A percentile compares a stretch with the other conserved stretches of the same genome.
phyloP scores from a whole-genome alignment of 2,797 vertebrate genomes.

The Ambastaia sidthimunki region DNA sequence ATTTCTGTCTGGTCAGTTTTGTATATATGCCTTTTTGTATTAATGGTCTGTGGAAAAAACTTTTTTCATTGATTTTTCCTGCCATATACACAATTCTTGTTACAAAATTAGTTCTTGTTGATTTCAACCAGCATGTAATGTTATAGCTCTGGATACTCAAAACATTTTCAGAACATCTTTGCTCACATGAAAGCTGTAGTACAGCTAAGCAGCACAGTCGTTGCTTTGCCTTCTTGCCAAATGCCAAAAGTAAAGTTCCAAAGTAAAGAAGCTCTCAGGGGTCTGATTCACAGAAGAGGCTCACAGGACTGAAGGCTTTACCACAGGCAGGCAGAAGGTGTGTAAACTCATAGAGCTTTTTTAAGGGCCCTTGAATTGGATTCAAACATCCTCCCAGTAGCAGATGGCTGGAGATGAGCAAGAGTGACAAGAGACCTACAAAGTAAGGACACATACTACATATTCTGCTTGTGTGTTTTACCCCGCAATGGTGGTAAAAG shows the following conservation, averaged over 20 bases:
- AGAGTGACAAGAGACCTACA: constrained; percentile 35
- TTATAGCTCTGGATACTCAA: background rate
- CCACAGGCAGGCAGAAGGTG: constrained; percentile 12
- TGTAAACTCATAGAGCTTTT: constrained; percentile 34
- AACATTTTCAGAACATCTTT: background rate
- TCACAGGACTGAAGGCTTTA: constrained; percentile 45
- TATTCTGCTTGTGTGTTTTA: constrained; percentile 21
- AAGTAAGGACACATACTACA: background rate
- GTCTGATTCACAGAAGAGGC: constrained; percentile 20
- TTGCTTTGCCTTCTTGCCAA: background rate
- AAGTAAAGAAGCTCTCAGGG: background rate
- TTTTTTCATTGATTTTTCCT: constrained; percentile 4
- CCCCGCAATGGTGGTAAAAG: no score
- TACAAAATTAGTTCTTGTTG: background rate
- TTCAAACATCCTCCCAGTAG: constrained; percentile 52
- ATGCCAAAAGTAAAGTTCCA: constrained; percentile 23
- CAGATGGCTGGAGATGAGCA: constrained; percentile 57
- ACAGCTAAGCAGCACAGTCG: background rate
- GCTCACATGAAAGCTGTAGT: background rate
- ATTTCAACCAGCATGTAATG: constrained; percentile 8
- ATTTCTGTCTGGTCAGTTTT: constrained; percentile 12
- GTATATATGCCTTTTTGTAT: background rate
- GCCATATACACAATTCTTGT: background rate
- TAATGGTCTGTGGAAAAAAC: background rate
- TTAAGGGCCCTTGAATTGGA: constrained; percentile 40